Conservation (phyloP, 2,113 vertebrate genomes). For the Caloenas nicobarica region DNA sequence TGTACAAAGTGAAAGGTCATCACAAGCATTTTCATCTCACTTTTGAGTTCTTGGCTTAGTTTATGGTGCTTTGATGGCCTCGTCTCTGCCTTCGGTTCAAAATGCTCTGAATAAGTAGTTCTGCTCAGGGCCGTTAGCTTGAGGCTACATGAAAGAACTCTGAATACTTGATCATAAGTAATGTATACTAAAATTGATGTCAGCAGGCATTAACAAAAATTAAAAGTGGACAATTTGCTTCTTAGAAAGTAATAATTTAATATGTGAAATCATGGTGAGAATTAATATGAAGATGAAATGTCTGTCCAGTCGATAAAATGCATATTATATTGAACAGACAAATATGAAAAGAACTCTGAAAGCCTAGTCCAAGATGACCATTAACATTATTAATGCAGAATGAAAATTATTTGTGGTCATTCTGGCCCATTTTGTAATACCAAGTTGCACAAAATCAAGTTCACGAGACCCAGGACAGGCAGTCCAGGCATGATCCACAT, state of each 20-base stretch:
- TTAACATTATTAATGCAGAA: background rate
- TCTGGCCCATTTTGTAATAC: background rate
- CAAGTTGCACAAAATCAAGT: background rate
- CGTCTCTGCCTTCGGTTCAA: background rate
- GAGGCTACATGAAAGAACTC: background rate
- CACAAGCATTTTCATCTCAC: background rate
- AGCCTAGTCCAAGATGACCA: background rate
- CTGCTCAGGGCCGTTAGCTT: background rate
- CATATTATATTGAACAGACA: background rate
- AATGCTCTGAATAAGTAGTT: conserved; percentile 3
- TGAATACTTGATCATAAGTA: background rate
- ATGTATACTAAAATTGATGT: background rate
- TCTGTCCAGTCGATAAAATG: background rate
- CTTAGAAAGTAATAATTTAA: background rate
- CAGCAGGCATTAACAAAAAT: background rate
- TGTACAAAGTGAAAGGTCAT: conserved; percentile 40
- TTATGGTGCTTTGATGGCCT: background rate
- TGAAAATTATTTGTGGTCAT: background rate
- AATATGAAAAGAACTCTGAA: background rate
- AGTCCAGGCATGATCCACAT: accelerated
- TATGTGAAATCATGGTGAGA: background rate
- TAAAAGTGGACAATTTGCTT: background rate
- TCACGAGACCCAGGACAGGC: background rate
- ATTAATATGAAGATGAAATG: background rate
- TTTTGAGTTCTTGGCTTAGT: conserved; percentile 13